Evolutionary conservation across 1,140 invertebrate genomes (phyloP).

Genomic region (Drosophila nannoptera): DNA sequence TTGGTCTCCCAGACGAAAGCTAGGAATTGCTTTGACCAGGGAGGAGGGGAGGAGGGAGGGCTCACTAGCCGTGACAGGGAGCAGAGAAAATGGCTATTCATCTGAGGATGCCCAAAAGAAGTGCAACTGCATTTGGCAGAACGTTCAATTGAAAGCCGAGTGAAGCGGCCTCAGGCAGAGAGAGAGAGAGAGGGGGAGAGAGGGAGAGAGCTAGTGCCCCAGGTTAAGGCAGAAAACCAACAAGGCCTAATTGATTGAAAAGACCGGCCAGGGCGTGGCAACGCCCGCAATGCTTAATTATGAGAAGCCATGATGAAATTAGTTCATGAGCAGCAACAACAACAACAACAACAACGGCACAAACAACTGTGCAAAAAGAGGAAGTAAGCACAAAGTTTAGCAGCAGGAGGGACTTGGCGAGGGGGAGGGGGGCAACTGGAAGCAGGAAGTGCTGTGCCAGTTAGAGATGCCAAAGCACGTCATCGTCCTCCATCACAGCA

Average conservation of each 20-base stretch:
- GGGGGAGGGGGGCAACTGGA: conserved; percentile 26
- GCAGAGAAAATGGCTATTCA: conserved; percentile 1
- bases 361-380: conserved; percentile 3
- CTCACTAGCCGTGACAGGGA: neutral
- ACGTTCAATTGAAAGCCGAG: neutral
- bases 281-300: conserved; percentile 40
- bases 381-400: conserved; percentile 13
- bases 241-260: conserved; percentile 33
- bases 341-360: conserved; percentile 15
- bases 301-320: conserved; percentile 47
- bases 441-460: conserved; percentile 69
- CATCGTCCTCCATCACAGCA: conserved; percentile 52
- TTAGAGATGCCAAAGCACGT: conserved; percentile 64
- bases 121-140: neutral
- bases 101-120: neutral
- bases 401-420: neutral
- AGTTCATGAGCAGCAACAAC: conserved; percentile 53
- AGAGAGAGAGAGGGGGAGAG: no score
- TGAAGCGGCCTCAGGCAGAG: neutral
- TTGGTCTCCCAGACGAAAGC: neutral
- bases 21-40: neutral
- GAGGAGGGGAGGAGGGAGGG: neutral
- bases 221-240: conserved; percentile 18
- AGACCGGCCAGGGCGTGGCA: neutral
- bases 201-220: neutral